Conservation (phyloP, 2,888 invertebrate genomes). For the Cheilosia vulpina region DNA sequence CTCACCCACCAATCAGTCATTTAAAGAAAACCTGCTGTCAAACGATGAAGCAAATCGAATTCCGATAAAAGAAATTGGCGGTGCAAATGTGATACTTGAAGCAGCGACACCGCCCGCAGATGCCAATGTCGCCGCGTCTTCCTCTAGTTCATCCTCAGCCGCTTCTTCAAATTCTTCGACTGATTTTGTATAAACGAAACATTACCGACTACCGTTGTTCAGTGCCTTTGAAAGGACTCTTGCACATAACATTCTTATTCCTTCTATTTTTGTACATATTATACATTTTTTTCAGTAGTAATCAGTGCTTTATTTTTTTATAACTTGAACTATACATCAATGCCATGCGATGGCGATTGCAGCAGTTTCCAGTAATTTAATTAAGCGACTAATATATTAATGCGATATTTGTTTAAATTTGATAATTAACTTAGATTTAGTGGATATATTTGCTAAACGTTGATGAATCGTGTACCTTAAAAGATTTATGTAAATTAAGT, state of each 20-base stretch:
- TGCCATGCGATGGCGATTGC: neutral
- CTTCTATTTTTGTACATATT: conserved; percentile 43
- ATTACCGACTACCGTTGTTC: neutral
- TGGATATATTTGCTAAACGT: conserved; percentile 34
- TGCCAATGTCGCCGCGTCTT: conserved; percentile 12
- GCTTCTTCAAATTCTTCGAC: conserved; percentile 42
- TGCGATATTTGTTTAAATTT: conserved; percentile 37
- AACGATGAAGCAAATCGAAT: conserved; percentile 79
- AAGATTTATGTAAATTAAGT: conserved; percentile 11
- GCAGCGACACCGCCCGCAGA: conserved; percentile 28
- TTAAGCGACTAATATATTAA: conserved; percentile 27
- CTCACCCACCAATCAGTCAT: conserved; percentile 83
- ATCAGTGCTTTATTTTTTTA: conserved; percentile 29
- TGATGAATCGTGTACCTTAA: conserved; percentile 44
- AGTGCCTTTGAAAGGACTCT: conserved; percentile 39
- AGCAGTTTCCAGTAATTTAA: conserved; percentile 28
- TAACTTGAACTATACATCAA: conserved; percentile 1
- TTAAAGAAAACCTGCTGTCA: conserved; percentile 79
- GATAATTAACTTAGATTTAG: conserved; percentile 20
- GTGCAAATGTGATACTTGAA: conserved; percentile 62
- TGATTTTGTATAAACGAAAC: conserved; percentile 35
- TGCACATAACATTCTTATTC: neutral
- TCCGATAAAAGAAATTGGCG: conserved; percentile 82
- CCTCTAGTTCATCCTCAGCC: conserved; percentile 28
- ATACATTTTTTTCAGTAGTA: conserved; percentile 2